Evolutionary conservation across 2,888 invertebrate species (phyloP).

Genomic region (Chalcis sispes): DNA sequence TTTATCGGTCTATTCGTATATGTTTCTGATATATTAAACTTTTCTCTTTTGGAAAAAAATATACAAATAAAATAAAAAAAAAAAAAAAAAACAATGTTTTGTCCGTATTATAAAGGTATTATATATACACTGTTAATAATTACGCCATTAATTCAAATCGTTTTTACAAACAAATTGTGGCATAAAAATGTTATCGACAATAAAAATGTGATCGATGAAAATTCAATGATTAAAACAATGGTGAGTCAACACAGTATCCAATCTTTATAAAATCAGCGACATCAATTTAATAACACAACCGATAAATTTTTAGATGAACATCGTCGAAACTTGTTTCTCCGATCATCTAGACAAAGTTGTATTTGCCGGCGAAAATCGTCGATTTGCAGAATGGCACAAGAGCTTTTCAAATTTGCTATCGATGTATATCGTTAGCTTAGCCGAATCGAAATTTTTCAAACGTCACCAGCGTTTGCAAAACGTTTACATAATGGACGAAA

Average conservation of each 20-base stretch:
- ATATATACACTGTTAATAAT: neutral
- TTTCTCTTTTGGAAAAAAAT: neutral
- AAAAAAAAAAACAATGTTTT: neutral
- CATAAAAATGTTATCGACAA: neutral
- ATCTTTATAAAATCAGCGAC: neutral
- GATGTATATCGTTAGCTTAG: constrained; percentile 2
- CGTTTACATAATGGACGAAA: neutral
- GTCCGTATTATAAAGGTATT: too few species aligned
- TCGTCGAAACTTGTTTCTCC: neutral
- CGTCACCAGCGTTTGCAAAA: constrained; percentile 1
- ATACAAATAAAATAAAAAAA: neutral
- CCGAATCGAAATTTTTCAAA: constrained; percentile 1
- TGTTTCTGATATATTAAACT: neutral
- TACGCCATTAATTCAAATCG: neutral
- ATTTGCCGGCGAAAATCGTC: neutral
- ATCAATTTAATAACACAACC: neutral
- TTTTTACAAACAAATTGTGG: neutral
- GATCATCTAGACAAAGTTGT: constrained; percentile 11
- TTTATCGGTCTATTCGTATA: neutral
- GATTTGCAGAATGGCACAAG: constrained; percentile 6
- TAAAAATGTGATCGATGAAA: neutral
- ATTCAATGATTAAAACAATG: neutral
- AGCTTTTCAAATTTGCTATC: neutral
- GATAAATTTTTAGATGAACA: constrained; percentile 17
- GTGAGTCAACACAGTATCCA: neutral